phyloP scores from a whole-genome alignment of 2,113 vertebrate genomes.

The Misgurnus mizolepis region DNA sequence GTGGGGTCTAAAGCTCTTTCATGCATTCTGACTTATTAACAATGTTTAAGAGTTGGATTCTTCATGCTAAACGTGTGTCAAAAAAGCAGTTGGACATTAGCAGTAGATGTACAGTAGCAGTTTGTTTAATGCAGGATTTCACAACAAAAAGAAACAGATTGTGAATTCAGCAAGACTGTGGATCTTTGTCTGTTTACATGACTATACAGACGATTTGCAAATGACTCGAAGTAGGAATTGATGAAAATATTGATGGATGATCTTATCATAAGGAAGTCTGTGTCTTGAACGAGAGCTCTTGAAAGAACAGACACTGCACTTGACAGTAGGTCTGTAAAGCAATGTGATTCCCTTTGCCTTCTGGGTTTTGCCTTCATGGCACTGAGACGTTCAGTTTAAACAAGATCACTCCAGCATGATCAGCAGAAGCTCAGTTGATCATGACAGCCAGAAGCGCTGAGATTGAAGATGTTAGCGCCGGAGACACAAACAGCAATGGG shows the following conservation, averaged over 20 bases:
- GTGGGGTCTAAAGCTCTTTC: too few species aligned
- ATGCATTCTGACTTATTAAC: too few species aligned
- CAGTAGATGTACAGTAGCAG: too few species aligned
- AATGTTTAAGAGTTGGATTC: too few species aligned
- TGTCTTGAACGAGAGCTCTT: neutral
- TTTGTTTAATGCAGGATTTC: too few species aligned
- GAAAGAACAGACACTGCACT: neutral
- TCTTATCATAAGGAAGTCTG: neutral
- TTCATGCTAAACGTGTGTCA: too few species aligned
- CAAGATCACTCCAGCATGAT: constrained; percentile 14
- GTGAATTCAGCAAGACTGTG: too few species aligned
- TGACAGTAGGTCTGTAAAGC: too few species aligned
- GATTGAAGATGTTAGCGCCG: constrained; percentile 9
- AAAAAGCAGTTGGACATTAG: too few species aligned
- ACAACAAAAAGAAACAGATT: too few species aligned
- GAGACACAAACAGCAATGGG: neutral
- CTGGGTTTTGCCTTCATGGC: neutral
- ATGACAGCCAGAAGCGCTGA: constrained; percentile 28
- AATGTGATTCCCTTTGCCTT: too few species aligned
- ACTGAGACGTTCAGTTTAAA: constrained; percentile 11
- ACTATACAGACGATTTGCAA: neutral
- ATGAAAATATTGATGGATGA: constrained; percentile 5
- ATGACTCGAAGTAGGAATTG: constrained; percentile 1
- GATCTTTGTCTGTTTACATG: constrained; percentile 3
- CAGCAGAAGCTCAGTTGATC: constrained; percentile 5